Evolutionary conservation across 30 jellyfish, hydroid and myxozoan genomes (phyloP).

Genomic region (Cassiopea andromeda): DNA sequence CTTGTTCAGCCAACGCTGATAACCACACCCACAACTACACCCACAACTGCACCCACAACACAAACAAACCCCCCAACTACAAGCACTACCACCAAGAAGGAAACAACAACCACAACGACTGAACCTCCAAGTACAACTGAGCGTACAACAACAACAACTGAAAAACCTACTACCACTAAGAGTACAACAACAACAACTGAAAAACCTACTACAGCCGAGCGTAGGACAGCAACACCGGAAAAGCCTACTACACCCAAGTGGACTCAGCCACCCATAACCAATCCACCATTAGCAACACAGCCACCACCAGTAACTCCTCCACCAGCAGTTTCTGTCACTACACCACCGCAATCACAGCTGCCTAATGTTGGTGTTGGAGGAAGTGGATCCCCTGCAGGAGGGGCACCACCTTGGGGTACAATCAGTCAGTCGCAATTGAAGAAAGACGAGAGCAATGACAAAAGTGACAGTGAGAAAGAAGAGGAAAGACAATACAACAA

Average conservation of each 20-base stretch:
- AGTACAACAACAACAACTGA: conserved; percentile 29
- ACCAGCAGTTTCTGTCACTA: conserved; percentile 50
- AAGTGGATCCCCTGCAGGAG: conserved; percentile 11
- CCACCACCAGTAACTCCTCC: conserved; percentile 60
- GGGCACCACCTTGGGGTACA: conserved; percentile 50
- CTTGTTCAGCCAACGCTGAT: conserved; percentile 55
- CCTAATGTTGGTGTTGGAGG: conserved; percentile 45
- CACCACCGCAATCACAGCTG: conserved; percentile 63
- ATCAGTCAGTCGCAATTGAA: background rate
- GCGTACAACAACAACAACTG: conserved; percentile 1
- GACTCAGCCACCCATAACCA: background rate
- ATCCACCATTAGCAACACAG: conserved; percentile 16
- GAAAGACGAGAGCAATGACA: conserved; percentile 9
- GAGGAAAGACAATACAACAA: conserved; percentile 19
- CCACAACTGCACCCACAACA: conserved; percentile 15
- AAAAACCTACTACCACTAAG: conserved; percentile 15
- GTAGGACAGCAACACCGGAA: conserved; percentile 6
- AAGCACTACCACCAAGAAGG: too few species aligned
- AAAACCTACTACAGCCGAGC: conserved; percentile 34
- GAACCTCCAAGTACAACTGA: conserved; percentile 14
- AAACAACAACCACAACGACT: background rate
- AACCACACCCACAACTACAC: conserved; percentile 41
- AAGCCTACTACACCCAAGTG: conserved; percentile 11
- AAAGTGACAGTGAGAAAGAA: conserved; percentile 20
- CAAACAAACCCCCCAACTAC: background rate